Conservation (phyloP, 2,888 invertebrate genomes). For the Chloroclysta siterata region DNA sequence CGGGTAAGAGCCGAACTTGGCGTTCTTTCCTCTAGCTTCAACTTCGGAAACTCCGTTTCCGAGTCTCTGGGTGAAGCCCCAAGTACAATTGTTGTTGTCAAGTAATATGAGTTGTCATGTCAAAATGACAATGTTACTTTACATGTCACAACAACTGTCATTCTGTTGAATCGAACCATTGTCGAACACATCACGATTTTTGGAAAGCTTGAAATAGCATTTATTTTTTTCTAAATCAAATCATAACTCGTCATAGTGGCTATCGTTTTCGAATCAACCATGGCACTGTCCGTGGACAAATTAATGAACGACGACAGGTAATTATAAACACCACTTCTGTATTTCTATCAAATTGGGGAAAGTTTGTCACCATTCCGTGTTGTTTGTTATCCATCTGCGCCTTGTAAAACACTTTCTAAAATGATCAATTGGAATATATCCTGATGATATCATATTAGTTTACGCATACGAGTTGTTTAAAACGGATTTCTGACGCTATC, state of each 20-base stretch:
- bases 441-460: neutral
- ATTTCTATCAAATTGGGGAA: conserved; percentile 58
- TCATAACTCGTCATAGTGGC: conserved; percentile 19
- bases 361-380: conserved; percentile 53
- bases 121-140: too few relatives aligned
- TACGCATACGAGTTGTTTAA: neutral
- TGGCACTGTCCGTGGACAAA: conserved; percentile 77
- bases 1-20: too few relatives aligned
- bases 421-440: neutral
- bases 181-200: conserved; percentile 57
- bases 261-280: conserved; percentile 40
- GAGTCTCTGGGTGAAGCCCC: too few relatives aligned
- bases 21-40: too few relatives aligned
- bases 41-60: too few relatives aligned
- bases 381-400: conserved; percentile 27
- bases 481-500: neutral
- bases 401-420: conserved; percentile 13
- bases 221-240: conserved; percentile 39
- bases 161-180: neutral
- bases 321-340: conserved; percentile 43
- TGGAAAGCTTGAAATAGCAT: conserved; percentile 56
- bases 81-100: too few relatives aligned
- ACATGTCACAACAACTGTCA: too few relatives aligned
- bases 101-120: too few relatives aligned
- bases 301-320: conserved; percentile 79